These are phyloP conservation scores for Temnothorax rugatulus DNA, from an alignment of 2,888 invertebrate species.

Conservation along the genomic window DNA sequence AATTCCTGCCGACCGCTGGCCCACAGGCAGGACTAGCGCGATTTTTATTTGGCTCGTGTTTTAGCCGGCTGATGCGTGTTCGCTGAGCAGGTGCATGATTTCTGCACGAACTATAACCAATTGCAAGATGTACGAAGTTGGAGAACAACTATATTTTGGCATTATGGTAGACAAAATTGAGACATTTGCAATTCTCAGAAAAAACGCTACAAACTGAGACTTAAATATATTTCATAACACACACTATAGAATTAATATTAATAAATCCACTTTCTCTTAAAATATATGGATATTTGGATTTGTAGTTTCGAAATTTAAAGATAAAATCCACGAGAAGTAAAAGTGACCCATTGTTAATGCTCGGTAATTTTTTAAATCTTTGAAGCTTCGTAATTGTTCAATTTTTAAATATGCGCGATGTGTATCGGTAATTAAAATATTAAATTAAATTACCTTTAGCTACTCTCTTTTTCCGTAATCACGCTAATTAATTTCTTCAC, in stretches of 20 bases:
- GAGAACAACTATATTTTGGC: neutral
- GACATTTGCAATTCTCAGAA: constrained; percentile 11
- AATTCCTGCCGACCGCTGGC: constrained; percentile 65
- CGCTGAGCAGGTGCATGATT: constrained; percentile 55
- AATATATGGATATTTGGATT: neutral
- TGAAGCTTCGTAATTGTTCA: neutral
- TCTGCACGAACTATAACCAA: constrained; percentile 47
- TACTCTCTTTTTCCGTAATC: neutral
- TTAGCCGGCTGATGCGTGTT: constrained; percentile 39
- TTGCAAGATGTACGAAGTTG: constrained; percentile 21
- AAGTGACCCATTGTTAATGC: too few species aligned
- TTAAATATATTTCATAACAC: neutral
- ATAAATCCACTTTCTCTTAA: neutral
- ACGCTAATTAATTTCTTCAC: neutral
- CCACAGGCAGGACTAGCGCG: constrained; percentile 53
- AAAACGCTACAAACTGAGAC: neutral
- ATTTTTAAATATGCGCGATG: neutral
- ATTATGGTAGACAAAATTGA: neutral
- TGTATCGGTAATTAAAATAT: neutral
- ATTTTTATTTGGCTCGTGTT: constrained; percentile 55
- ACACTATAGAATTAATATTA: neutral
- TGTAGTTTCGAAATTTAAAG: neutral
- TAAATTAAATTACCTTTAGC: neutral
- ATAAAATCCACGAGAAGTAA: neutral
- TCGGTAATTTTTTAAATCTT: neutral